These are phyloP conservation scores for Phoebastria nigripes DNA, from an alignment of 2,797 vertebrate species.

Conservation along the genomic window DNA sequence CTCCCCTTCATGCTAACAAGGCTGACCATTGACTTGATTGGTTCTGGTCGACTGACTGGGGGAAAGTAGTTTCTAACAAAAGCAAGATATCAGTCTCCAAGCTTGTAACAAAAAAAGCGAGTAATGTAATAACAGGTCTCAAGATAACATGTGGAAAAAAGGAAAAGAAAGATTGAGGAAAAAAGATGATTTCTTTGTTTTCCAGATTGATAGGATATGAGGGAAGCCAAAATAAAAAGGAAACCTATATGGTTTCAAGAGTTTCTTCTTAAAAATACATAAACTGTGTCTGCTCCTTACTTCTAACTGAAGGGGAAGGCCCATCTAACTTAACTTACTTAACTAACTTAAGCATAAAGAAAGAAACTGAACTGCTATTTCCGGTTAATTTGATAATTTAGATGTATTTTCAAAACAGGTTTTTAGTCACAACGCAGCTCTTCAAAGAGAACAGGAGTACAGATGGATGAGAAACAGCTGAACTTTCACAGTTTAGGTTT, in stretches of 20 bases:
- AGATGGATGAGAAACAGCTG: neutral
- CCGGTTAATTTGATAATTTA: neutral
- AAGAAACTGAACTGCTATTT: neutral
- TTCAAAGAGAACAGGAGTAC: neutral
- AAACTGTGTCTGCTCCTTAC: fast-evolving
- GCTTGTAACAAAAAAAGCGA: neutral
- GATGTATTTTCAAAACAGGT: neutral
- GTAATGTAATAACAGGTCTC: neutral
- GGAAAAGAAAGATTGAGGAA: neutral
- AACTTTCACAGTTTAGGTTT: neutral
- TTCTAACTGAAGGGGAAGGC: neutral
- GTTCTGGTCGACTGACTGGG: neutral
- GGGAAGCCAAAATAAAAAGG: neutral
- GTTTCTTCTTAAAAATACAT: neutral
- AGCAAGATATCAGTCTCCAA: neutral
- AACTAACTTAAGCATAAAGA: neutral
- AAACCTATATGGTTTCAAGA: neutral
- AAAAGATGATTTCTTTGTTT: neutral
- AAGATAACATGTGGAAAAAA: neutral
- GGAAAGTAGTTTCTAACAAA: neutral
- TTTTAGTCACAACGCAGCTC: neutral
- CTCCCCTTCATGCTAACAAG: neutral
- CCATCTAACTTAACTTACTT: neutral
- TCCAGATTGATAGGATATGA: neutral
- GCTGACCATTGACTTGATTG: neutral